Conservation (phyloP, 2,888 invertebrate species). For the Dysmachus trigonus region DNA sequence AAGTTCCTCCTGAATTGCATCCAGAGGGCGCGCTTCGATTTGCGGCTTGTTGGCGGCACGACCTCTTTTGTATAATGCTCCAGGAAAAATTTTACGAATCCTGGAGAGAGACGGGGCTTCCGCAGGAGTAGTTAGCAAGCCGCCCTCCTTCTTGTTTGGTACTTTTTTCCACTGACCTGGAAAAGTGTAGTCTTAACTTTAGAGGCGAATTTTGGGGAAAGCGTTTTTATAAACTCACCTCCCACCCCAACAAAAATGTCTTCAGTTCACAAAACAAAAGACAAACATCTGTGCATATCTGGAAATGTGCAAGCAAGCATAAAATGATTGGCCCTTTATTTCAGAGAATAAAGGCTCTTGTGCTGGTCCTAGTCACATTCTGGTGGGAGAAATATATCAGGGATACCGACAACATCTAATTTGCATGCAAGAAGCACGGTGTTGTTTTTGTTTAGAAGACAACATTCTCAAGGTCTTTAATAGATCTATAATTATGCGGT, state of each 20-base stretch:
- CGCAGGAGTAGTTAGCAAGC: background rate
- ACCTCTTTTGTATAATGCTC: constrained; percentile 4
- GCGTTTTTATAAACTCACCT: background rate
- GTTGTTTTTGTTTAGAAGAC: background rate
- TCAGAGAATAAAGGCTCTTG: background rate
- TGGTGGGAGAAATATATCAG: background rate
- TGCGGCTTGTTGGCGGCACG: background rate
- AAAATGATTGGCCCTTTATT: background rate
- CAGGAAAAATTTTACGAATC: background rate
- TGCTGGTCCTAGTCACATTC: background rate
- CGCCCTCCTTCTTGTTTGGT: background rate
- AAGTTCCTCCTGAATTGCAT: background rate
- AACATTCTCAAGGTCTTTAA: background rate
- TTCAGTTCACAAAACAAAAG: background rate
- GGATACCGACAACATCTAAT: background rate
- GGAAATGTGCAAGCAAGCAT: background rate
- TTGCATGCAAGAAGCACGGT: background rate
- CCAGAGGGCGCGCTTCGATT: background rate
- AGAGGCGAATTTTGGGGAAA: background rate
- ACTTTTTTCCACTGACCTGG: background rate
- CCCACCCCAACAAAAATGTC: background rate
- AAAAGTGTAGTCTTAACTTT: background rate
- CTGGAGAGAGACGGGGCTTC: background rate
- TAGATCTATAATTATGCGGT: background rate
- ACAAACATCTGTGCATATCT: background rate